Percentiles rank a stretch among this genome's conserved stretches.
Conservation (phyloP, 2,888 invertebrate genomes). For the Phyto melanocephala region DNA sequence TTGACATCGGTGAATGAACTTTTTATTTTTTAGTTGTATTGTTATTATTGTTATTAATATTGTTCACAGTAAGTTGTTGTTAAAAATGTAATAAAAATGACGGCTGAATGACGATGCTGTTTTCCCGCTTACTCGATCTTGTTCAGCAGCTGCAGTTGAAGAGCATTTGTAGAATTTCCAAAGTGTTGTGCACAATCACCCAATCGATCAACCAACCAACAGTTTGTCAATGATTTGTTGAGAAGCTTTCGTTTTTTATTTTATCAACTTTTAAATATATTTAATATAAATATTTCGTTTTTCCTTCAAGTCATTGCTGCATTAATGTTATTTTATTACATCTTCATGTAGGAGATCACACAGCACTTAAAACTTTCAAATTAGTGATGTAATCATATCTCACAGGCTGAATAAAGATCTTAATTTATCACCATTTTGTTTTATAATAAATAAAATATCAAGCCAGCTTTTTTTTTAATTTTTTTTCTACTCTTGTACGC, state of each 20-base stretch:
- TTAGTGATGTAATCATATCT: constrained; percentile 36
- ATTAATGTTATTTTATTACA: constrained; percentile 46
- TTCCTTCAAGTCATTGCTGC: constrained; percentile 53
- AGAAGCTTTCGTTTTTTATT: constrained; percentile 59
- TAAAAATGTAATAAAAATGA: constrained; percentile 64
- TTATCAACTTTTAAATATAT: constrained; percentile 11
- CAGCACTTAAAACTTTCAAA: constrained; percentile 55
- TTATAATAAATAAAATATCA: constrained; percentile 4
- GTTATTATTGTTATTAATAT: background rate
- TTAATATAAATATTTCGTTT: background rate
- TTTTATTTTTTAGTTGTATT: constrained; percentile 35
- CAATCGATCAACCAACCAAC: background rate
- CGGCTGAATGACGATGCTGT: constrained; percentile 58
- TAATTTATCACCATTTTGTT: constrained; percentile 37
- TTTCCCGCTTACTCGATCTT: background rate
- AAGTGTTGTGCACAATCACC: background rate
- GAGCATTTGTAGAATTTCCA: constrained; percentile 41
- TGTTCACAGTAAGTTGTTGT: constrained; percentile 68
- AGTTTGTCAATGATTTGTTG: constrained; percentile 56
- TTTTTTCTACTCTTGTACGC: background rate
- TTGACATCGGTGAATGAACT: constrained; percentile 63
- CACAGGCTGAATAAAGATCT: constrained; percentile 26
- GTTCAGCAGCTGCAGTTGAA: constrained; percentile 9
- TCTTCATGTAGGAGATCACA: constrained; percentile 45
- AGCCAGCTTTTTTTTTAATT: background rate